Percentiles rank a stretch among this genome's conserved stretches.
Conservation (phyloP, 2,797 vertebrate genomes). For the Mus spretus region DNA sequence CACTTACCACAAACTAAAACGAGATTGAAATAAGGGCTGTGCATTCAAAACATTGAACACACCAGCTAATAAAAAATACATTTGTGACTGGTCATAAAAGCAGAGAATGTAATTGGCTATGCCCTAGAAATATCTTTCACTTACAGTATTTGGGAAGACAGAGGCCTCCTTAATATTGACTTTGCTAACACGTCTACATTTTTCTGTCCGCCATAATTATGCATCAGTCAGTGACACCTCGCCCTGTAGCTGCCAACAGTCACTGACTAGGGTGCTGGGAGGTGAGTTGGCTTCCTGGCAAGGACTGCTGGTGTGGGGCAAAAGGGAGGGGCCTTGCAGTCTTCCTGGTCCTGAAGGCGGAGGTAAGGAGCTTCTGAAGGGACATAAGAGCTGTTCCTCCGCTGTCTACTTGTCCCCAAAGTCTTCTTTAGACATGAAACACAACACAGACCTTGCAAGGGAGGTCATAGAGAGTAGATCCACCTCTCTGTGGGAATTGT, state of each 20-base stretch:
- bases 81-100: slow-evolving; percentile 88
- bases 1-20: slow-evolving; percentile 86
- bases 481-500: not conserved
- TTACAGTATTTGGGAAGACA: slow-evolving; percentile 82
- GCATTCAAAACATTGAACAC: slow-evolving; percentile 87
- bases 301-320: slow-evolving; percentile 5
- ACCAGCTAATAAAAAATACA: slow-evolving; percentile 88
- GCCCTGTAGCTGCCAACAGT: slow-evolving; percentile 61
- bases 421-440: slow-evolving; percentile 17
- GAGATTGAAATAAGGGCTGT: slow-evolving; percentile 87
- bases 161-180: slow-evolving; percentile 89
- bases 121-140: slow-evolving; percentile 84
- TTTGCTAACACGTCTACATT: slow-evolving; percentile 87
- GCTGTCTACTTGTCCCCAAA: slow-evolving; percentile 29
- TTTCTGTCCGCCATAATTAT: slow-evolving; percentile 83
- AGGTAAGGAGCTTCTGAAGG: not conserved
- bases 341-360: not conserved
- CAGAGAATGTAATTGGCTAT: slow-evolving; percentile 87
- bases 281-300: slow-evolving; percentile 56
- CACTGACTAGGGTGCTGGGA: slow-evolving; percentile 66
- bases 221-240: slow-evolving; percentile 85
- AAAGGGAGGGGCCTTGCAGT: not conserved
- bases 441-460: not conserved
- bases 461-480: slow-evolving; percentile 13
- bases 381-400: not conserved